Base-by-base conservation (phyloP, 2,113 vertebrate genomes). In the Holacanthus passer region DNA sequence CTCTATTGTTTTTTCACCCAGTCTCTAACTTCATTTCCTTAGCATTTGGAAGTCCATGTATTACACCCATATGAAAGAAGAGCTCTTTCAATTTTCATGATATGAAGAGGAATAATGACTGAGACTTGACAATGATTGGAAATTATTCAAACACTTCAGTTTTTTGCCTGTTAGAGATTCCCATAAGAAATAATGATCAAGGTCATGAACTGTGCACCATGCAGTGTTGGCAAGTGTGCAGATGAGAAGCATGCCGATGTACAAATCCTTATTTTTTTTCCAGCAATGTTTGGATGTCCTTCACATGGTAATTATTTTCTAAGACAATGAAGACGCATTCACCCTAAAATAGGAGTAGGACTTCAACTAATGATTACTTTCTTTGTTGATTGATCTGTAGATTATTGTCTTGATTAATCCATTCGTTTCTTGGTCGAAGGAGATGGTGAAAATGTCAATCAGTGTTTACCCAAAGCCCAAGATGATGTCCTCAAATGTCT, bases 101-200 rank as follows among this genome's bases (percentile, higher is more conserved):
- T 41, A 56, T 13, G 29, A 67, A 56, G 22, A 10, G 67, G 13
- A 2, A 19, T 6, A n/a, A 13, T 37, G 16, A 35, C 17, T 77
- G 20, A 58, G 31, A 67, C 5, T n/a, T n/a, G n/a, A n/a, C n/a
- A n/a, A n/a, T n/a, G n/a, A 74, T 3, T n/a, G 17, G 31, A 19
- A 50, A 48, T 12, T 22, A 50, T 9, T 47, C 5, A 10, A 74
- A 50, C 20, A 35, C n/a, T 27, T 39, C 20, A 41, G 41, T 14
- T 10, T n/a, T 67, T 64, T 31, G 20, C 13, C 8, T 32, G n/a
- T 6, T 14, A 31, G 27, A 56, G 41, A 58, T 16, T 66, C 31
- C 41, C 31, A n/a, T 17, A 67, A 60, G 43, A 81, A 52, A 74
- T 59, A 65, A 65, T 39, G n/a, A 80, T 59, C 50, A 48, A 50